These are phyloP conservation scores for Phallusia fumigata DNA, from an alignment of 23 tunicate species.

Conservation along the genomic window DNA sequence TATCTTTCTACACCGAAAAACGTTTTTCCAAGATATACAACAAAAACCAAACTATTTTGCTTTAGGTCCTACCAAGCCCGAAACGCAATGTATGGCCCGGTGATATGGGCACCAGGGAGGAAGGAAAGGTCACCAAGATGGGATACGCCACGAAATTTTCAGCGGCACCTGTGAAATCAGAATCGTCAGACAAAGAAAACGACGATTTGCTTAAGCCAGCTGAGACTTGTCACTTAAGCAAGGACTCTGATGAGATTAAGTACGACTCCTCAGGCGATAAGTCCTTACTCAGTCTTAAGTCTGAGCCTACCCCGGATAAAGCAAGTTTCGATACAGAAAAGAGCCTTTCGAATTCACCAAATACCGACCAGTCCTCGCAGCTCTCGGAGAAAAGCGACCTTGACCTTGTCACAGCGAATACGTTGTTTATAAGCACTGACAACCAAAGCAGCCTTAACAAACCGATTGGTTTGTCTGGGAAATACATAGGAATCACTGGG, in stretches of 20 bases:
- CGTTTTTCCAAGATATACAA: no score
- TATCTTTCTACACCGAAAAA: no score
- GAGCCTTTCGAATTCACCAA: background rate
- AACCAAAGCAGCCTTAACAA: constrained; percentile 8
- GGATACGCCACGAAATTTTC: constrained; percentile 25
- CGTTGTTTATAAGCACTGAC: constrained; percentile 41
- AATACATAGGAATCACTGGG: constrained; percentile 63
- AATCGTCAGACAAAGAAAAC: constrained; percentile 12
- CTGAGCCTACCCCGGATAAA: constrained; percentile 1
- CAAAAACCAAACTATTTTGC: background rate
- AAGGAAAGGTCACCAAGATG: constrained; percentile 9
- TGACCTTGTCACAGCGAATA: constrained; percentile 41
- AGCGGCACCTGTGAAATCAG: background rate
- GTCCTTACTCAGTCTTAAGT: constrained; percentile 23
- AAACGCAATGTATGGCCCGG: constrained; percentile 16
- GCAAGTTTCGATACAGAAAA: background rate
- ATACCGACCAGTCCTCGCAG: constrained; percentile 18
- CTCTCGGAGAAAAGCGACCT: constrained; percentile 30
- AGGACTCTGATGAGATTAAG: background rate
- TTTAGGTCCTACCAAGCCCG: constrained; percentile 26
- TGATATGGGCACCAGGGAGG: background rate
- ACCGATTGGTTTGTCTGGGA: constrained; percentile 56
- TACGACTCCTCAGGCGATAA: constrained; percentile 27
- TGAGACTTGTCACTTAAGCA: no score
- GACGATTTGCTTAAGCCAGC: background rate